phyloP scores from a whole-genome alignment of 2,113 vertebrate genomes.

The Emydocephalus ijimae region DNA sequence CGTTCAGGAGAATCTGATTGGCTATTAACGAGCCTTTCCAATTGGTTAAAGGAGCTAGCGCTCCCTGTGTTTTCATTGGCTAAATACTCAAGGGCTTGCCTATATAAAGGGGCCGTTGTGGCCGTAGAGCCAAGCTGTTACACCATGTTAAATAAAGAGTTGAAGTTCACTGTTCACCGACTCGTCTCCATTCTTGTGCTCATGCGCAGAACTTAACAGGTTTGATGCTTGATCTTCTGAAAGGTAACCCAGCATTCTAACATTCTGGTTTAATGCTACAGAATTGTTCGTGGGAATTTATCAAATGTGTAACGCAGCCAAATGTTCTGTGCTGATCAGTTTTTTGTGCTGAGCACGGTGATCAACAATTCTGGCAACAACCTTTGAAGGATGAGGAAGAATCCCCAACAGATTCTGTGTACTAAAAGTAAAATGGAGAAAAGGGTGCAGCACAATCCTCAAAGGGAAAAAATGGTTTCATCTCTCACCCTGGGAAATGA shows the following conservation, averaged over 20 bases:
- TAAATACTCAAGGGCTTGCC: too few species aligned
- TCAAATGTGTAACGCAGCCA: neutral
- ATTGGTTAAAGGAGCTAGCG: too few species aligned
- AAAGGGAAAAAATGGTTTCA: accelerated
- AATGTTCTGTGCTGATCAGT: neutral
- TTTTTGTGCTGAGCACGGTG: neutral
- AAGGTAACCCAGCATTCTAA: neutral
- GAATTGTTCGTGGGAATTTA: neutral
- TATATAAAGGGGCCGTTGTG: too few species aligned
- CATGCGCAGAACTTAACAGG: too few species aligned
- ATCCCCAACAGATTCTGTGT: neutral
- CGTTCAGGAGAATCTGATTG: too few species aligned
- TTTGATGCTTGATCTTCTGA: neutral
- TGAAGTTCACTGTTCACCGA: too few species aligned
- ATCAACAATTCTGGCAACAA: neutral
- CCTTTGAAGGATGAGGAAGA: neutral
- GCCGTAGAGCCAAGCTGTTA: too few species aligned
- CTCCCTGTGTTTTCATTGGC: too few species aligned
- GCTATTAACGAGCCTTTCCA: too few species aligned
- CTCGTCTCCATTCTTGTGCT: too few species aligned
- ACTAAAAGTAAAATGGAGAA: neutral
- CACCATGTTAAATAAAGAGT: too few species aligned
- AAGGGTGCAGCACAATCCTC: accelerated
- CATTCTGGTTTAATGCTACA: neutral
- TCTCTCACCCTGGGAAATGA: neutral